These are phyloP conservation scores for Junonia oenone DNA, from an alignment of 2,888 invertebrate genomes.

Conservation along the genomic window DNA sequence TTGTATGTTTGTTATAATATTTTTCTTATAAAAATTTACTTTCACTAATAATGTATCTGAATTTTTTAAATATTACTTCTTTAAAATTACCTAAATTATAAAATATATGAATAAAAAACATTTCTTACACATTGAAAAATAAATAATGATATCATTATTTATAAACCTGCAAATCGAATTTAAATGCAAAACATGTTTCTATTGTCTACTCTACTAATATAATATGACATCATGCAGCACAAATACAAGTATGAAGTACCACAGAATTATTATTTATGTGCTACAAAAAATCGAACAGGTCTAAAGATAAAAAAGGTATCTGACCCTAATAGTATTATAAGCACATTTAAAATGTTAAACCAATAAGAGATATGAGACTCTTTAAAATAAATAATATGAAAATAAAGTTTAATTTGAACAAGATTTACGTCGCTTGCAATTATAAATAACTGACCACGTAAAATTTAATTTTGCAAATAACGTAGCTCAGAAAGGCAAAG, in stretches of 20 bases:
- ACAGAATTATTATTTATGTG: conserved; percentile 12
- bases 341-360: not conserved
- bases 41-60: too few relatives aligned
- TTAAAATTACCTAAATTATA: too few relatives aligned
- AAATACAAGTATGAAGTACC: conserved; percentile 6
- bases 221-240: conserved; percentile 30
- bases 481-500: not conserved
- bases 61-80: too few relatives aligned
- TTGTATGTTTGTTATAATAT: too few relatives aligned
- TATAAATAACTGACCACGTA: not conserved
- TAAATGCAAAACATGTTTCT: conserved; percentile 34
- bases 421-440: not conserved
- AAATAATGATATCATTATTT: not conserved
- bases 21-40: too few relatives aligned
- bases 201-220: conserved; percentile 30
- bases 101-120: too few relatives aligned
- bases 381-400: not conserved
- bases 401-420: not conserved
- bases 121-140: not conserved
- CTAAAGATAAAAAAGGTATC: not conserved
- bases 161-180: conserved; percentile 18
- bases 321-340: not conserved
- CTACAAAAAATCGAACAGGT: not conserved
- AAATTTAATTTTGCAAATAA: not conserved
- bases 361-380: not conserved